phyloP scores from a whole-genome alignment of 2,888 invertebrate species.

The Drosophila macrothrix region DNA sequence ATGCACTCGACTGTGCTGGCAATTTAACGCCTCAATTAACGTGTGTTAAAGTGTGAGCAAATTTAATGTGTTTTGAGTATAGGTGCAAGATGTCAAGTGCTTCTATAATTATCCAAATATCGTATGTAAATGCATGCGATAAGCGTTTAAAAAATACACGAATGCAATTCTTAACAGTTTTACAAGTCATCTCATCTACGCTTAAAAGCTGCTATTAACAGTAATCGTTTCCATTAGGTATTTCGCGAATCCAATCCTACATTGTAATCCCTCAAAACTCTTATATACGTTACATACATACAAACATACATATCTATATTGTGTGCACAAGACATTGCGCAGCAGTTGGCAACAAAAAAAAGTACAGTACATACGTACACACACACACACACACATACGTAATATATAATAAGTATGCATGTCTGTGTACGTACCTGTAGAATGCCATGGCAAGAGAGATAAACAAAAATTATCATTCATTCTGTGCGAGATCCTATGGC shows the following conservation, averaged over 20 bases:
- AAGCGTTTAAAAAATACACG: background rate
- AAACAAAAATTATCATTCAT: slow-evolving; percentile 72
- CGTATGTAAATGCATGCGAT: background rate
- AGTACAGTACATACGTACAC: background rate
- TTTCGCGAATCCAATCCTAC: background rate
- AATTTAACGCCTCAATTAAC: slow-evolving; percentile 23
- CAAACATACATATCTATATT: background rate
- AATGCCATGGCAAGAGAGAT: slow-evolving; percentile 36
- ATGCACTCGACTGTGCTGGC: slow-evolving; percentile 7
- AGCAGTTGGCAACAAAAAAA: slow-evolving; percentile 26
- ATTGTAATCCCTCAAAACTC: slow-evolving; percentile 1
- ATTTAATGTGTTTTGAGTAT: slow-evolving; percentile 1
- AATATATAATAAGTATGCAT: background rate
- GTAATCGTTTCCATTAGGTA: slow-evolving; percentile 16
- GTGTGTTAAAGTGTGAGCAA: background rate
- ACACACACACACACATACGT: background rate
- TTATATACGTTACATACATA: slow-evolving; percentile 11
- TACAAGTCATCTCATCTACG: background rate
- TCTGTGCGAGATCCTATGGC: slow-evolving; percentile 51
- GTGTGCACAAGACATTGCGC: slow-evolving; percentile 22
- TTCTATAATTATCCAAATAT: slow-evolving; percentile 32
- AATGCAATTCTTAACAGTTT: background rate
- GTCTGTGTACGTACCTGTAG: slow-evolving; percentile 30
- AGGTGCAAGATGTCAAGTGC: slow-evolving; percentile 42
- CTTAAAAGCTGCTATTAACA: slow-evolving; percentile 3